These are phyloP conservation scores for Pseudomugil tenellus DNA, from an alignment of 2,797 vertebrate genomes.

Conservation along the genomic window DNA sequence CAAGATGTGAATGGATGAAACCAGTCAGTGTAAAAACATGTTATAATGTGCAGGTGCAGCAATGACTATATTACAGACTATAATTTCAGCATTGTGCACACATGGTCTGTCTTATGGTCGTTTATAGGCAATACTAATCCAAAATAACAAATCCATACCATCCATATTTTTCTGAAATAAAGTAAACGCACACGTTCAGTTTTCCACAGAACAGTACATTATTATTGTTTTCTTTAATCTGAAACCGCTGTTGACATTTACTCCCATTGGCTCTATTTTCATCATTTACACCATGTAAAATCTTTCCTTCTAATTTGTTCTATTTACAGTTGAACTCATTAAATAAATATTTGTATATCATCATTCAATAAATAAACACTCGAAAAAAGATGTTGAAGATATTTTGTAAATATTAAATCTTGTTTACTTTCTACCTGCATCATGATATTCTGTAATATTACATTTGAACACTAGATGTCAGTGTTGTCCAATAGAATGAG, in stretches of 20 bases:
- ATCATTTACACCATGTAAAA: background rate
- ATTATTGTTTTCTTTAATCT: background rate
- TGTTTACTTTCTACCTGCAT: too few relatives aligned
- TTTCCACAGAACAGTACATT: background rate
- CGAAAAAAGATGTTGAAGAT: background rate
- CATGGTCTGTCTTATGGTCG: too few relatives aligned
- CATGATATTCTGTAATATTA: slow-evolving; percentile 3
- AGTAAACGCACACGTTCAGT: background rate
- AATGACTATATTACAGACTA: too few relatives aligned
- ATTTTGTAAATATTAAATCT: background rate
- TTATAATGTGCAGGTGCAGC: too few relatives aligned
- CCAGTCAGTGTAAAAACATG: too few relatives aligned
- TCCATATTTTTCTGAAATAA: background rate
- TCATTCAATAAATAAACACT: background rate
- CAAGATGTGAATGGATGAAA: background rate
- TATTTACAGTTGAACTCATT: background rate
- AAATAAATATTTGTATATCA: background rate
- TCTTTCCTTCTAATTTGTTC: background rate
- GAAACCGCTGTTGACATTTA: too few relatives aligned
- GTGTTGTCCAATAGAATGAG: background rate
- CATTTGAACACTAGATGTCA: slow-evolving; percentile 14
- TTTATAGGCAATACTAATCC: too few relatives aligned
- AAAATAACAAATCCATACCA: too few relatives aligned
- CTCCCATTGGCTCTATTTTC: background rate
- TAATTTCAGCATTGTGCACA: too few relatives aligned